phyloP scores from a whole-genome alignment of 2,113 vertebrate species.

The human (Homo sapiens) region GRCh38 chr2:68473501-68474000 shows the following conservation, averaged over 20 bases:
- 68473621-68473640: neutral
- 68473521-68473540: neutral
- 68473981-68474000: neutral
- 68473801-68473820: neutral
- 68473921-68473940: neutral
- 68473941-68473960: neutral
- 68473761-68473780: neutral
- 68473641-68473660: neutral
- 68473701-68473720: neutral
- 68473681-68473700: slow-evolving; percentile 11
- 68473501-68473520: neutral
- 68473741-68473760: neutral
- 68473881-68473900: neutral
- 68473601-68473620: neutral
- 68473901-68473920: neutral
- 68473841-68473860: neutral
- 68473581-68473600: neutral
- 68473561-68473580: neutral
- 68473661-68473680: neutral
- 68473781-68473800: neutral
- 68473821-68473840: neutral
- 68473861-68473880: neutral
- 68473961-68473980: neutral
- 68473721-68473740: neutral
- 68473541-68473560: neutral